A percentile compares a stretch with the other conserved stretches of the same genome.
Conservation (phyloP, 2,888 invertebrate species). For the Thalpophila matura region DNA sequence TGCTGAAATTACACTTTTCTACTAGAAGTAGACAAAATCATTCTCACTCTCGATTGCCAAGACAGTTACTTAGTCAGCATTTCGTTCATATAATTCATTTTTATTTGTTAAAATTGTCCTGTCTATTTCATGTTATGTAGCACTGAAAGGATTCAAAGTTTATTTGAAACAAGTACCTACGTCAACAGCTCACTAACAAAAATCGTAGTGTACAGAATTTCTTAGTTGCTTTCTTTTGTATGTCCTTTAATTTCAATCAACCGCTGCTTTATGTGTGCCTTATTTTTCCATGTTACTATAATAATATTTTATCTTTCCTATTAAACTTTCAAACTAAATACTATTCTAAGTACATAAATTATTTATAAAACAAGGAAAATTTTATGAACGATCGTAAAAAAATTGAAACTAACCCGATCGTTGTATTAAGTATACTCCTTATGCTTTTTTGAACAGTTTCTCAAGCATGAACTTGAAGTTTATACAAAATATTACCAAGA, state of each 20-base stretch:
- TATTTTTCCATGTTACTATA: constrained; percentile 27
- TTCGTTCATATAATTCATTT: constrained; percentile 44
- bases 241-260: constrained; percentile 38
- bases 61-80: constrained; percentile 34
- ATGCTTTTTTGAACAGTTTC: constrained; percentile 20
- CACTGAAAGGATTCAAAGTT: constrained; percentile 10
- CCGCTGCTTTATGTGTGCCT: constrained; percentile 58
- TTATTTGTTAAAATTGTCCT: constrained; percentile 37
- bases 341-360: too few relatives aligned
- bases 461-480: constrained; percentile 2
- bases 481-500: constrained; percentile 51
- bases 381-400: background rate
- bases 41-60: constrained; percentile 32
- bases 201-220: constrained; percentile 11
- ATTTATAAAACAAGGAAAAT: too few relatives aligned
- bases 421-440: background rate
- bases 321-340: background rate
- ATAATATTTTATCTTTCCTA: constrained; percentile 17
- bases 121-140: constrained; percentile 7
- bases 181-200: constrained; percentile 34
- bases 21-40: constrained; percentile 51
- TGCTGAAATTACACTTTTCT: constrained; percentile 43
- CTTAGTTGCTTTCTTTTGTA: constrained; percentile 31
- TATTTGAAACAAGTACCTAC: constrained; percentile 23
- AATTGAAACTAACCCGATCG: background rate